These are phyloP conservation scores for Aphaenogaster rudis DNA, from an alignment of 1,140 invertebrate genomes.

Conservation along the genomic window DNA sequence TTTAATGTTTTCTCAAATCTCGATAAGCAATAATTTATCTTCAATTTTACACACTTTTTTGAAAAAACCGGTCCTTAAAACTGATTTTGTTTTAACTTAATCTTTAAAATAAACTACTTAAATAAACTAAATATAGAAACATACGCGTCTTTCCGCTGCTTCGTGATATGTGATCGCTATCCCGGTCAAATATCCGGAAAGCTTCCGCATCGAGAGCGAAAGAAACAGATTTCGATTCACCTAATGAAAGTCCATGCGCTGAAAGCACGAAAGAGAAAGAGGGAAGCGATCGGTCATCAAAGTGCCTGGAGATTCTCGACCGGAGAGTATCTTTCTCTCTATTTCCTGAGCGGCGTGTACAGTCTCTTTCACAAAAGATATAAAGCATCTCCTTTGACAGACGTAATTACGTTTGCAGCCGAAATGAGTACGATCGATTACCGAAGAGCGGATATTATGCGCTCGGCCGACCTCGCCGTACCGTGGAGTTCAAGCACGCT, in stretches of 20 bases:
- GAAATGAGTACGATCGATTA: slow-evolving; percentile 59
- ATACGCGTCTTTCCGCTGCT: not conserved
- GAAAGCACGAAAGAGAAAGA: slow-evolving; percentile 17
- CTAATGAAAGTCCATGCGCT: slow-evolving; percentile 51
- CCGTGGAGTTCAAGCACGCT: slow-evolving; percentile 15
- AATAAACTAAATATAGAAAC: slow-evolving; percentile 35
- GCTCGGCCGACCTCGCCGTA: slow-evolving; percentile 21
- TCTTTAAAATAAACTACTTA: slow-evolving; percentile 24
- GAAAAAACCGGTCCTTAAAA: not conserved
- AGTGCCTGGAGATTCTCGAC: slow-evolving; percentile 44
- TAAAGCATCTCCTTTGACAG: slow-evolving; percentile 48
- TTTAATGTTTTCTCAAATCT: not conserved
- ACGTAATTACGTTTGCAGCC: slow-evolving; percentile 57
- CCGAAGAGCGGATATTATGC: slow-evolving; percentile 41
- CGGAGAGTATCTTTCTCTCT: slow-evolving; percentile 56
- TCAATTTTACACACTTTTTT: not conserved
- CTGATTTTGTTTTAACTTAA: not conserved
- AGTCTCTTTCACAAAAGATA: slow-evolving; percentile 48
- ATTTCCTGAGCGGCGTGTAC: slow-evolving; percentile 44
- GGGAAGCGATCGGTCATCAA: slow-evolving; percentile 49
- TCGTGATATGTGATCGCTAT: slow-evolving; percentile 44
- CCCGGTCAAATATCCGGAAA: slow-evolving; percentile 41
- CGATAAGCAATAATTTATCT: not conserved
- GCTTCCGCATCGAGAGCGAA: slow-evolving; percentile 42
- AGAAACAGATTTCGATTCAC: slow-evolving; percentile 55